phyloP scores from a whole-genome alignment of 2,113 vertebrate species.

The Neomonachus schauinslandi region DNA sequence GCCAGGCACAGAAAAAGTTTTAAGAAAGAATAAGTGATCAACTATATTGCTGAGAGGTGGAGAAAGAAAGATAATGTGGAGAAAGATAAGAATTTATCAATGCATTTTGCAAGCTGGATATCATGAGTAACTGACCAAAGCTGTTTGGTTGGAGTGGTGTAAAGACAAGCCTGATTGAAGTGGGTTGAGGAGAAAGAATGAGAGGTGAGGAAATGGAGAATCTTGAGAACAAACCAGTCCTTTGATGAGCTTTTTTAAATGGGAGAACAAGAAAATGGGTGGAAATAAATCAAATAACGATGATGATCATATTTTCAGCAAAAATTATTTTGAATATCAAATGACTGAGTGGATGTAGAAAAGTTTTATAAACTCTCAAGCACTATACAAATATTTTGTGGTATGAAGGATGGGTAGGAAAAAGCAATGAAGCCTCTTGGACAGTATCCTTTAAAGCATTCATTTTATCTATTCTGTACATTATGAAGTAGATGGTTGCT shows the following conservation, averaged over 20 bases:
- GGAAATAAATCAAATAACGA: background rate
- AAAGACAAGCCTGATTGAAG: background rate
- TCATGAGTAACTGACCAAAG: background rate
- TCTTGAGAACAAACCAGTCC: background rate
- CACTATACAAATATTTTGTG: background rate
- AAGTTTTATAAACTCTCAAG: background rate
- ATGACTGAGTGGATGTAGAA: background rate
- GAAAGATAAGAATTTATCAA: background rate
- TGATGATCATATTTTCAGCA: background rate
- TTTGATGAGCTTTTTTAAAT: background rate
- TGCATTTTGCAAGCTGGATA: background rate
- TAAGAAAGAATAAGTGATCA: background rate
- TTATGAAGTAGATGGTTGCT: background rate
- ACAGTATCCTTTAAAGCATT: background rate
- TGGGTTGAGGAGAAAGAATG: background rate
- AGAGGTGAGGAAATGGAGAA: background rate
- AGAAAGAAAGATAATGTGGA: background rate
- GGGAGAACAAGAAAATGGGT: background rate
- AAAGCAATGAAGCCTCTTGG: background rate
- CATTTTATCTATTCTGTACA: background rate
- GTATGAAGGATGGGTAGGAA: background rate
- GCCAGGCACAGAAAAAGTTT: background rate
- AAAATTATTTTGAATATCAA: background rate
- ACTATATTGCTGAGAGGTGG: background rate
- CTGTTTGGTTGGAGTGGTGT: background rate